Base-by-base conservation (phyloP, 2,888 invertebrate genomes). In the Litoditis marina region DNA sequence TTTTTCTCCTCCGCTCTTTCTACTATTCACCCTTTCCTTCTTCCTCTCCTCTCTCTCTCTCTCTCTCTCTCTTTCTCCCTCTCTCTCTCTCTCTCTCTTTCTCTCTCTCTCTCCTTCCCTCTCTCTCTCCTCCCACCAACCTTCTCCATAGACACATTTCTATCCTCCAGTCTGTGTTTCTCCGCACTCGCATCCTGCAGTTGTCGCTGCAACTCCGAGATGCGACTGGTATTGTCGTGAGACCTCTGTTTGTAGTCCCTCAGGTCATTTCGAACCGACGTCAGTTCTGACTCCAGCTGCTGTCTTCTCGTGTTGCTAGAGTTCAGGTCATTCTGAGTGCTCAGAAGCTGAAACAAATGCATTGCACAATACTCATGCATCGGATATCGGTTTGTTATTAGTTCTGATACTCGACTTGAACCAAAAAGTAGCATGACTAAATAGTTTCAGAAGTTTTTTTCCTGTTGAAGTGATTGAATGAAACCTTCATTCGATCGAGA, bases 191-290 rank as follows among this genome's bases (percentile, higher is more conserved):
- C 72, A 39, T 81, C 81, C 55, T 81, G 79, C 5, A 81, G 67
- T 66, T 81, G 81, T 19, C 80, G 63, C 63, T 81, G 81, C 32
- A 81, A 73, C 44, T 81, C 81, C 11, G 71, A 61, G 16, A 82
- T 70, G 49, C 78, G 73, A 46, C 69, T 75, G 68, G 74, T 80
- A 53, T 78, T 59, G 60, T 82, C 81, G 60, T 74, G 74, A 25
- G 69, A 63, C 11, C 81, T 70, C 60, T 82, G 79, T 61, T 82
- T 82, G 71, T 73, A 69, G 58, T 82, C 81, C 46, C 81, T 61
- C 54, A 81, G 66, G 63, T 81, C 81, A 36, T 78, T 71, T 39
- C 79, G 69, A 25, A 72, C 63, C 27, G 69, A 74, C 42, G 75
- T 63, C 46, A 82, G 62, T 56, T 81, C 81, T 46, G 71, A 73